A percentile compares a stretch with the other conserved stretches of the same genome.
Conservation (phyloP, 2,113 vertebrate species). For the Nesogale talazaci region DNA sequence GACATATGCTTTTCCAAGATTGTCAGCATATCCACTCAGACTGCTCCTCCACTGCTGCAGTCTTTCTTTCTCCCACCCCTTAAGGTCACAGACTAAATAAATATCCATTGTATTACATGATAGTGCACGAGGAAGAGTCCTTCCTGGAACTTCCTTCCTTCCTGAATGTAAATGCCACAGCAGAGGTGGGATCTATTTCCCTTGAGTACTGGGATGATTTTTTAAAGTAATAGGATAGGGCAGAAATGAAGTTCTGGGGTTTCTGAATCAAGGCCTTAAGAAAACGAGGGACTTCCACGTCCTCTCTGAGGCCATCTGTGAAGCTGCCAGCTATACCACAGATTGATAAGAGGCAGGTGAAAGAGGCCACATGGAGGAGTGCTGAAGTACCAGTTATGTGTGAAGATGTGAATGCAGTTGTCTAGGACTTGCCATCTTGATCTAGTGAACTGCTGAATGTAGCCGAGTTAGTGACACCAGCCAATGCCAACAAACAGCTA, state of each 20-base stretch:
- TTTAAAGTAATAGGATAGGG: not conserved
- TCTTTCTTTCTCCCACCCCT: slow-evolving; percentile 2
- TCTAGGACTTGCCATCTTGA: no score
- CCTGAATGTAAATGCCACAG: not conserved
- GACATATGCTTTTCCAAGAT: not conserved
- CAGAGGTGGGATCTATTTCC: not conserved
- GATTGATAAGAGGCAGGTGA: no score
- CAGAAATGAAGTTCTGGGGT: slow-evolving; percentile 28
- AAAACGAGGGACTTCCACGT: not conserved
- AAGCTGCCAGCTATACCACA: no score
- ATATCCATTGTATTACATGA: not conserved
- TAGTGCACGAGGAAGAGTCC: no score
- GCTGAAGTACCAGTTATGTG: no score
- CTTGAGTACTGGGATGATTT: not conserved
- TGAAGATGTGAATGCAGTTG: no score
- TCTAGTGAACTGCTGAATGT: no score
- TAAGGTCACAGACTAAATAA: not conserved
- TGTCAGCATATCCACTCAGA: not conserved
- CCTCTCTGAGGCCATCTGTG: no score
- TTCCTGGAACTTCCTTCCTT: not conserved
- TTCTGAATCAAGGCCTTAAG: slow-evolving; percentile 20
- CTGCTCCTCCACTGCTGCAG: not conserved
- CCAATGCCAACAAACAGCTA: no score
- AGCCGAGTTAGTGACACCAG: no score
- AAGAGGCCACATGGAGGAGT: no score